Conservation (phyloP, 2,888 invertebrate species). For the Xanthia icteritia region DNA sequence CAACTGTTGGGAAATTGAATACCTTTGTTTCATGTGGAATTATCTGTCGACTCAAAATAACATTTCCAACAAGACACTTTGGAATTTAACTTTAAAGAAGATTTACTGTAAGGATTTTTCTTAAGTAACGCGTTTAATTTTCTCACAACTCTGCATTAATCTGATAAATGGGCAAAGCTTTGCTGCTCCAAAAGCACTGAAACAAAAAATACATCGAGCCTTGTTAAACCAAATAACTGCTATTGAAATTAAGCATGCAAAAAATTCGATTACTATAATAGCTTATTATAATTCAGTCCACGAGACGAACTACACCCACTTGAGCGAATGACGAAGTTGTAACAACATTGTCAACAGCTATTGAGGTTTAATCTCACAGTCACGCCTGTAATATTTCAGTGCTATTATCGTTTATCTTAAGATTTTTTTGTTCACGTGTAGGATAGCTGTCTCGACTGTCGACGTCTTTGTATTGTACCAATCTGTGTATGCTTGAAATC, state of each 20-base stretch:
- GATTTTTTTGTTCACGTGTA: conserved; percentile 60
- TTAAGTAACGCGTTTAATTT: neutral
- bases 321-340: conserved; percentile 37
- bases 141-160: neutral
- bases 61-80: conserved; percentile 5
- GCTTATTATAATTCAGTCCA: conserved; percentile 53
- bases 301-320: conserved; percentile 65
- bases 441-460: conserved; percentile 32
- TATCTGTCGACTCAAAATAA: conserved; percentile 37
- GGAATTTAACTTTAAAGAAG: neutral
- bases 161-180: neutral
- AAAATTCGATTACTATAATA: conserved; percentile 53
- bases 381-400: conserved; percentile 77
- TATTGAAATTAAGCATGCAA: conserved; percentile 40
- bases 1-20: conserved; percentile 57
- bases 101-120: neutral
- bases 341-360: conserved; percentile 61
- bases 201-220: conserved; percentile 19
- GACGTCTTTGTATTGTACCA: conserved; percentile 44
- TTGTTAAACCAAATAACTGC: conserved; percentile 24
- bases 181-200: neutral
- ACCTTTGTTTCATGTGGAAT: conserved; percentile 41
- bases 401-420: conserved; percentile 61
- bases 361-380: conserved; percentile 73
- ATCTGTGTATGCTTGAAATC: conserved; percentile 47